These are phyloP conservation scores for Cheilosia vernalis DNA, from an alignment of 2,888 invertebrate genomes.

Conservation along the genomic window DNA sequence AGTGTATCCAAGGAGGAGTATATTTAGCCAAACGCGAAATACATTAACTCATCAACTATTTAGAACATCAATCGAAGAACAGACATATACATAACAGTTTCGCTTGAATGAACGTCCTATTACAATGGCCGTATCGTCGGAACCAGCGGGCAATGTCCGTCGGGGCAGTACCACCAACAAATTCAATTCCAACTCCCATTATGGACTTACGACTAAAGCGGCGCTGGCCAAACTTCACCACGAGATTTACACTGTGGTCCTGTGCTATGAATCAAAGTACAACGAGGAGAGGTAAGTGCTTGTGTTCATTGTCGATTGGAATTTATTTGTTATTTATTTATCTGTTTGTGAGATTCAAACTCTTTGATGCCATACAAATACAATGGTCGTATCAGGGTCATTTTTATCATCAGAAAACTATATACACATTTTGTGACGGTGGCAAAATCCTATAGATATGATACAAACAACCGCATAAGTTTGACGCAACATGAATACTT, in stretches of 20 bases:
- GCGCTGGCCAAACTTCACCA: slow-evolving; percentile 88
- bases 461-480: slow-evolving; percentile 20
- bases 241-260: slow-evolving; percentile 87
- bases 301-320: background rate
- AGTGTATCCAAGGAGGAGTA: slow-evolving; percentile 33
- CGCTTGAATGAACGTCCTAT: slow-evolving; percentile 69
- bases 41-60: slow-evolving; percentile 1
- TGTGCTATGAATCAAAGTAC: slow-evolving; percentile 86
- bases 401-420: slow-evolving; percentile 37
- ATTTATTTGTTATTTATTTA: background rate
- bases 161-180: slow-evolving; percentile 41
- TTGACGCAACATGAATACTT: slow-evolving; percentile 30
- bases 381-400: slow-evolving; percentile 49
- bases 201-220: slow-evolving; percentile 87
- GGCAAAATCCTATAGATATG: slow-evolving; percentile 18
- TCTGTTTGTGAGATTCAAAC: background rate
- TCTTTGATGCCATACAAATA: background rate
- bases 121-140: slow-evolving; percentile 64
- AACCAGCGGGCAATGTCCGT: slow-evolving; percentile 46
- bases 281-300: slow-evolving; percentile 84
- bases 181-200: slow-evolving; percentile 45
- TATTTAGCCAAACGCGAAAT: slow-evolving; percentile 9
- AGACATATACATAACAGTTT: slow-evolving; percentile 23
- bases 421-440: slow-evolving; percentile 33
- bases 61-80: background rate